Base-by-base conservation (phyloP, 2,888 invertebrate species). In the Emesis furor region DNA sequence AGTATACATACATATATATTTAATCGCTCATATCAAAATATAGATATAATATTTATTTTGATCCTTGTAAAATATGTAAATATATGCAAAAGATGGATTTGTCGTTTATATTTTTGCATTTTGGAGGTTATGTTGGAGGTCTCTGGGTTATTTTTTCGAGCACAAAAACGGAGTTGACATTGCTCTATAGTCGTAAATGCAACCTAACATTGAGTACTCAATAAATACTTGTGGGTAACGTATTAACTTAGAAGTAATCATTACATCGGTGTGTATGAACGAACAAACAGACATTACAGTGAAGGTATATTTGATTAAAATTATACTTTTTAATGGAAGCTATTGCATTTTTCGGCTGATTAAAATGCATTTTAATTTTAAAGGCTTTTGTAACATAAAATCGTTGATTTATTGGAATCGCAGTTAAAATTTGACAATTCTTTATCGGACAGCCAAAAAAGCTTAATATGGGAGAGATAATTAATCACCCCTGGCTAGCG, bases 11-110 rank as follows among this genome's bases (percentile, higher is more conserved):
- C 12, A 65, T 65, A 65, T 65, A 65, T 65, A 32, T 65, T 32
- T 32, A 92, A 92, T 94, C 93, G 95, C 95, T 95, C 96, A 96
- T 96, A 95, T 96, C 96, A 95, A 94, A 95, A 93, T 94, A 93
- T 94, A 94, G 94, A 94, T 95, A 94, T 92, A 91, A 93, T 93
- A 94, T 94, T 94, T 94, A 94, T 95, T 93, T 92, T 95, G 93
- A 94, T 91, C 94, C 93, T 94, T 96, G 96, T 96, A 96, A 94
- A 94, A 95, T 95, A 96, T 96, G 96, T 96, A 96, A 95, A 96
- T 96, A 96, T 91, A 93, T 93, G 93, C 93, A 94, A 92, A 92
- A 92, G 68, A 73, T 78, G 68, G 55, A 78, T 65, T 73, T 73
- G 74, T 83, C 72, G 46, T 76, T 80, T 32, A 67, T 67, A 67